Evolutionary conservation across 2,113 vertebrate species (phyloP), one percentile per base, ranked within the genome.

Genomic region (Coptodon rendalli): DNA sequence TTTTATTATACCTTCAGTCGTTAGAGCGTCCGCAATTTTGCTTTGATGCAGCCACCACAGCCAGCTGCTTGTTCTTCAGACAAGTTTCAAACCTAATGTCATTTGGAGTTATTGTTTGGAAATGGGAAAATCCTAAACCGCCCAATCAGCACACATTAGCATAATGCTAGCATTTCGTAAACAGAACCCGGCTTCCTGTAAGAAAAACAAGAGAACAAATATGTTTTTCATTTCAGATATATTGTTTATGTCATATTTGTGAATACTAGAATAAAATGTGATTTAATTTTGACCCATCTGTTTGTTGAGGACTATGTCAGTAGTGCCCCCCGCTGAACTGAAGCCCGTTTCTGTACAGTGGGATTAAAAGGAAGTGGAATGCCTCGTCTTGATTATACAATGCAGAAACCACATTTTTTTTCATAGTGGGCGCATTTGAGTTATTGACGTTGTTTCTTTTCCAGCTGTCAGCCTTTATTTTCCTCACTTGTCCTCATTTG

Each of bases 371-470:
- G 40, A 76, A 76, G 68, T 29, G 40, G 40, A 73, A 73, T 29
- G 0, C 13, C 68, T 48, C 9, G 3, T 27, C 68, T 27, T 5
- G 22, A 45, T 48, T 29, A 27, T 17, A 48, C 24, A 17, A 29
- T 16, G 16, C 22, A 29, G 40, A 14, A 73, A 45, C 22, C 40
- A 1, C 2, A 0, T 3, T 61, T 73, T 16, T 17, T 17, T 8
- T 8, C 68, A 5, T 76, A 48, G 8, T 11, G 14, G 40, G 14
- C 3, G 22, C 40, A 73, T 78, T 50, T 50, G 71, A 78, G 43
- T 50, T 31, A 31, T 31, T 78, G 71, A 50, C 27, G 22, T 52
- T 29, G 68, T 76, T 50, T 29, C 45, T 78, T 78, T 78, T 78
- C 73, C 10, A 52, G 27, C 16, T 50, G 27, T 78, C 43, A 52